Base-by-base conservation (phyloP, 2,113 vertebrate species). In the Cygnus buccinator region DNA sequence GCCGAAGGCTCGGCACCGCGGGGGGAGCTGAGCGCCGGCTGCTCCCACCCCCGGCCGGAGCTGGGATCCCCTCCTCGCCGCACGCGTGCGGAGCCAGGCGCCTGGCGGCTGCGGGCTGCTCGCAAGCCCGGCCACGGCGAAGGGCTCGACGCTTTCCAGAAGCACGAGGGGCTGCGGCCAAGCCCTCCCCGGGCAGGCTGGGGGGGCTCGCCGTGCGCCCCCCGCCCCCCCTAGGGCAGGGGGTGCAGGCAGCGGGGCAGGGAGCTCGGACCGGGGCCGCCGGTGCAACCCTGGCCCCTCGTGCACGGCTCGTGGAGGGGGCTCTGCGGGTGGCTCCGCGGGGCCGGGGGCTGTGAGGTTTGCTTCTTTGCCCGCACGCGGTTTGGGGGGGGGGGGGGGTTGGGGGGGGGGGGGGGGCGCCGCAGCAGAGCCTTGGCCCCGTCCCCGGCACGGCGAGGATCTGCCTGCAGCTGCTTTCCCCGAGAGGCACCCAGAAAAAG, bases 31-130 rank as follows among this genome's bases (percentile, higher is more conserved):
- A 5, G 31, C 1, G 1, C 55, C 29, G 37, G 48, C 87, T 39
- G 65, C 74, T 77, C 33, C 91, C 88, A 35, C 39, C 82, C 87
- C 85, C 35, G 15, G 57, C 87, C 94, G 33, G 18, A 68, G 90
- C 62, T 43, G 94, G 95, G 90, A 88, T 92, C 94, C 92, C 92
- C 92, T 97, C 95, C 90, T 50, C 83, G 19, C 62, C 5, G 78
- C 74, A 5, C 82, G 16, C 52, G 87, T 62, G 82, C 44, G 1
- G 71, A 83, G 92, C 35, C 39, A 39, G 72, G 85, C 46, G 37
- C 0, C 57, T 39, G 73, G 76, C 73, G 81, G 26, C 77, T 86
- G 94, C 12, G 10, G 13, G 43, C 71, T 50, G 12, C 80, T 92
- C 44, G 94, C 67, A 35, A 93, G 95, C 96, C 67, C 79, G 77